Evolutionary conservation across 2,113 vertebrate species (phyloP).

Genomic region (Mixornis gularis): DNA sequence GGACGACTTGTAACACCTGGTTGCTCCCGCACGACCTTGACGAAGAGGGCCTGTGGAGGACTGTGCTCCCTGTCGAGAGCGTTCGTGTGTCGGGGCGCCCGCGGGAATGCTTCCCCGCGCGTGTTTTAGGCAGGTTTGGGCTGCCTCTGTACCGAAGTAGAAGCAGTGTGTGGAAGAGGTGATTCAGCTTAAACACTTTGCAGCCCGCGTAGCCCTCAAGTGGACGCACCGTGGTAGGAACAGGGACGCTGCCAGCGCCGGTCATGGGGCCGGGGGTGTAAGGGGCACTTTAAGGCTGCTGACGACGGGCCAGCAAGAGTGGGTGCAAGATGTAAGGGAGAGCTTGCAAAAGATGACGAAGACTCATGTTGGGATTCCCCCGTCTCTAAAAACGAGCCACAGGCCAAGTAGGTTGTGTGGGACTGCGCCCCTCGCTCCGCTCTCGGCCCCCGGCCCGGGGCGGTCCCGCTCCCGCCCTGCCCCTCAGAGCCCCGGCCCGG

Average conservation of each 20-base stretch:
- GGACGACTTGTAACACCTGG: accelerated
- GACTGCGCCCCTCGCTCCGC: neutral
- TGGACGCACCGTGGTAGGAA: neutral
- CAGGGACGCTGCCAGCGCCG: neutral
- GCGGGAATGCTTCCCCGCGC: neutral
- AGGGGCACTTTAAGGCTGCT: neutral
- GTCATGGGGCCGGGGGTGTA: neutral
- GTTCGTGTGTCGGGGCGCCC: accelerated
- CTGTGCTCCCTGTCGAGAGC: accelerated
- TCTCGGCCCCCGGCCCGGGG: neutral
- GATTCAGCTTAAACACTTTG: neutral
- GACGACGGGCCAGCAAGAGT: neutral
- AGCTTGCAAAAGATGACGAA: neutral
- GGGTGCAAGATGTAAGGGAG: neutral
- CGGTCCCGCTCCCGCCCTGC: neutral
- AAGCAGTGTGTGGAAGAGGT: neutral
- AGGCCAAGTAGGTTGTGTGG: accelerated
- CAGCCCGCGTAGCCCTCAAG: neutral
- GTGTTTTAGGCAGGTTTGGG: neutral
- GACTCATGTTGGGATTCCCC: neutral
- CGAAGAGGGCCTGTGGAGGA: accelerated
- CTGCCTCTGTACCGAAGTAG: neutral
- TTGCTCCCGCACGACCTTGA: accelerated
- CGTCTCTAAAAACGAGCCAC: neutral
- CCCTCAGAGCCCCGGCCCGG: neutral